Base-by-base conservation (phyloP, 2,113 vertebrate genomes). In the Chaetodon auriga region DNA sequence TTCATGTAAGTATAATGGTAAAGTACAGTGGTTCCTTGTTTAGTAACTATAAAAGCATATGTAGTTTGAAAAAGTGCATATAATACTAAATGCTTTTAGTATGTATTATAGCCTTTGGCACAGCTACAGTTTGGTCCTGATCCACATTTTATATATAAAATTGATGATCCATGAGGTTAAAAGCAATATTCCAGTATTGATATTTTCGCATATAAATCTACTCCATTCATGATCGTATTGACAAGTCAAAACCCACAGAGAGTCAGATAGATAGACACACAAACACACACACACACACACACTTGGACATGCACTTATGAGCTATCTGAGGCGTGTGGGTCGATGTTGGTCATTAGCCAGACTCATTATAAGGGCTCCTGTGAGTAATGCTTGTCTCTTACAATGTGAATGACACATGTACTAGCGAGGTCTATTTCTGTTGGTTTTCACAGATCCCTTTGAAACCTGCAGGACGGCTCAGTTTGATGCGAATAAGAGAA, bases 351-450 rank as follows among this genome's bases (percentile, higher is more conserved):
- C 62, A 82, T 83, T 76, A 80, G 78, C 14, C 62, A 62, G 70
- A 46, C 68, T 80, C 71, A 80, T 83, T 84, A 46, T 68, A 53
- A 74, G 25, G 6, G 68, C 66, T 72, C 15, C 54, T 6, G 53
- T 91, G 88, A 84, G 80, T 89, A 80, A 91, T 68, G 15, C 54
- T 46, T 3, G 7, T 75, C 79, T 73, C 65, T 65, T 2, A 72
- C 30, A 68, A 41, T 53, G 51, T 53, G 68, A 53, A 48, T 80
- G 80, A 65, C 68, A 75, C 77, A 46, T 64, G 54, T 53, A n/a
- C 69, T 10, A 11, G 35, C 53, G 60, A 30, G 53, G 57, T 68
- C 71, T 83, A 78, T 85, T 88, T 83, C 51, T 68, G 45, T 57
- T 15, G 46, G 63, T 72, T 65, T 78, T 85, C 48, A 38, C 46